Base-by-base conservation (phyloP, 1,140 invertebrate genomes). In the Phymastichus coffea region DNA sequence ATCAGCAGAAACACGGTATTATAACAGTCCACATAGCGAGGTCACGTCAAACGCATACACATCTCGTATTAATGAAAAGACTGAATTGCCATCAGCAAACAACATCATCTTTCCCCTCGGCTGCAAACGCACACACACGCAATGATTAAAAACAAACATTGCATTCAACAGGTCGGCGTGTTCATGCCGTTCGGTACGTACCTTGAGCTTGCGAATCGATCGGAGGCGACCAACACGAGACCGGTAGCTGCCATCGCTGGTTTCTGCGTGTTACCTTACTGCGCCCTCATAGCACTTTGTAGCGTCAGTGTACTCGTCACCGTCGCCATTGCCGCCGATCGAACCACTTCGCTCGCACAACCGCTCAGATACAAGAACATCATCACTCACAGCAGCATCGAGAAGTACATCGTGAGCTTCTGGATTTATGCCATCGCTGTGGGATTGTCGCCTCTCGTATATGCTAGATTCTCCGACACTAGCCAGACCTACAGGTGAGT, bases 171-270 rank as follows among this genome's bases (percentile, higher is more conserved):
- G 77, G 73, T 79, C 48, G 89, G 87, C 0, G 76, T 90, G 46
- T 82, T 88, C 61, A 86, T 91, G 81, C 89, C 89, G 0, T 81
- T 88, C 15, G 84, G 85, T 0, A 80, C 86, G 51, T 82, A 85
- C 63, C 70, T 86, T 56, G 84, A 87, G 64, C 72, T 86, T n/a
- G 78, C 80, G 15, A 75, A 79, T 22, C 28, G 28, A 7, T 33
- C 28, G 15, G n/a, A n/a, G n/a, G n/a, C n/a, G n/a, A n/a, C n/a
- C n/a, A n/a, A n/a, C n/a, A n/a, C n/a, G n/a, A n/a, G n/a, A n/a
- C 73, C 71, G 41, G 75, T 78, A 53, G 77, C 71, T 30, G 74
- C 72, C 15, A 67, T 75, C 40, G 70, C 76, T n/a, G 67, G 69
- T 8, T 60, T 85, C 14, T 87, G 85, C 68, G 72, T 87, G 19